Evolutionary conservation across 2,888 invertebrate genomes (phyloP).

Genomic region (Agrochola macilenta): DNA sequence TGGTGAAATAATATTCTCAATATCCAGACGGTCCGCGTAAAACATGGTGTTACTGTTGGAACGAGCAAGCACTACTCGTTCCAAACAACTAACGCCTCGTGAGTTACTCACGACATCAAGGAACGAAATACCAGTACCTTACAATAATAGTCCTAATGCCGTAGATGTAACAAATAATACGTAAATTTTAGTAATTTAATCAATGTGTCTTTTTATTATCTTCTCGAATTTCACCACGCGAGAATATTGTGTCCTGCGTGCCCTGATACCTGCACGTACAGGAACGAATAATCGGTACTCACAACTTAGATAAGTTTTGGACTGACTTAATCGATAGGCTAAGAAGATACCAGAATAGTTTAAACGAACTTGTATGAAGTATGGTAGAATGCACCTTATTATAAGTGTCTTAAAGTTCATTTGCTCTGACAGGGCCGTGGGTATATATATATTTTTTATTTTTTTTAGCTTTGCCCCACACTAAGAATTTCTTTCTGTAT

Average conservation of each 20-base stretch:
- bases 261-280: background rate
- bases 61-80: background rate
- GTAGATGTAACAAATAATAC: conserved; percentile 47
- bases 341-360: background rate
- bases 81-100: conserved; percentile 16
- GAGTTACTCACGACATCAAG: conserved; percentile 23
- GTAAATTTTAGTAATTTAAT: conserved; percentile 26
- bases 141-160: conserved; percentile 51
- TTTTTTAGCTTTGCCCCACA: too few relatives aligned
- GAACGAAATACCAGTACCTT: conserved; percentile 38
- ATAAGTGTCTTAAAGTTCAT: background rate
- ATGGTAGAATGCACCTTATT: conserved; percentile 3
- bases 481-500: too few relatives aligned
- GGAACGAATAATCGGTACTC: background rate
- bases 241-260: background rate
- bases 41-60: background rate
- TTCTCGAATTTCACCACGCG: background rate
- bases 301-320: background rate
- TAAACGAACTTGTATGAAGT: conserved; percentile 8
- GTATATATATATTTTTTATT: too few relatives aligned
- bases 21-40: background rate
- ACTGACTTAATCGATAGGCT: background rate
- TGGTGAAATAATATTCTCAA: background rate
- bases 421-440: background rate
- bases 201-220: background rate